Percentiles rank a stretch among this genome's conserved stretches.
These are phyloP conservation scores for Allobates femoralis DNA, from an alignment of 2,797 vertebrate species.

Conservation along the genomic window DNA sequence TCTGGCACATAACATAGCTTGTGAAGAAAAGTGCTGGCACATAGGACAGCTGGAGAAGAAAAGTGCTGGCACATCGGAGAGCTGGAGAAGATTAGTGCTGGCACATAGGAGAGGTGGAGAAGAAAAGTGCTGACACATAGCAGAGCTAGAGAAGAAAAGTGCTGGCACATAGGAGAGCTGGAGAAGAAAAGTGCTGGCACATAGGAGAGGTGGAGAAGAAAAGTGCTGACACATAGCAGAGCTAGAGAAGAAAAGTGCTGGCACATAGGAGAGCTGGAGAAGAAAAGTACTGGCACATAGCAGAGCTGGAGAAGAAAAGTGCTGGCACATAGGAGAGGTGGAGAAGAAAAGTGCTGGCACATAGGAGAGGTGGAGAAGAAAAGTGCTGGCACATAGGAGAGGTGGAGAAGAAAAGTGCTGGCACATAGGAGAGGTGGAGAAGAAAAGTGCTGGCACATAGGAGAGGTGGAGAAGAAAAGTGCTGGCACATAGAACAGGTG, in stretches of 20 bases:
- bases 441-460: no score
- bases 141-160: background rate
- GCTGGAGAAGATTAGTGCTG: background rate
- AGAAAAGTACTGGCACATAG: no score
- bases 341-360: background rate
- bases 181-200: no score
- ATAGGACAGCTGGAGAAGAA: background rate
- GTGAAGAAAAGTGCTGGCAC: background rate
- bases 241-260: no score
- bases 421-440: background rate
- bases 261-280: no score
- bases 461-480: no score
- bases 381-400: background rate
- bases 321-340: background rate
- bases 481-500: no score
- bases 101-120: background rate
- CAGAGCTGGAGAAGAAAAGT: no score
- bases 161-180: background rate
- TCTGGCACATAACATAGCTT: background rate
- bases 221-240: no score
- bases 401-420: background rate
- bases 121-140: background rate
- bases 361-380: background rate
- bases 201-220: no score
- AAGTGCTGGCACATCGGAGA: background rate